These are phyloP conservation scores for Paraplagusia blochii DNA, from an alignment of 2,113 vertebrate species.

Conservation along the genomic window DNA sequence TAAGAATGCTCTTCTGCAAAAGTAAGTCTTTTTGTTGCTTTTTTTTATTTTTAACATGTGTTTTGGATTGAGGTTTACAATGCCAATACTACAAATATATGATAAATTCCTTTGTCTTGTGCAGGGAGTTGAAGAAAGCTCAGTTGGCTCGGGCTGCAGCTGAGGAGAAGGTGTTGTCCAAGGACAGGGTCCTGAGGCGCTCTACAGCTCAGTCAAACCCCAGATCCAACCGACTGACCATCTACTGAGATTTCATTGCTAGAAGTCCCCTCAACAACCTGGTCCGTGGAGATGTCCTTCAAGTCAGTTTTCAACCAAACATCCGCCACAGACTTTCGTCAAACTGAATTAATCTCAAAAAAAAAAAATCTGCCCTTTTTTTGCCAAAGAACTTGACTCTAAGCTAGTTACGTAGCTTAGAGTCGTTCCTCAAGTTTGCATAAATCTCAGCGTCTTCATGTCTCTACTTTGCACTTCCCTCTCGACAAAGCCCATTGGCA, in stretches of 20 bases:
- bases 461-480: slow-evolving; percentile 63
- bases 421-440: slow-evolving; percentile 43
- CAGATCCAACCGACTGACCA: slow-evolving; percentile 87
- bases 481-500: slow-evolving; percentile 22
- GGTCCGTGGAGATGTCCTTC: neutral
- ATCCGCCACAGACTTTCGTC: slow-evolving; percentile 19
- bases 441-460: slow-evolving; percentile 21
- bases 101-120: slow-evolving; percentile 25
- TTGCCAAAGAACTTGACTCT: slow-evolving; percentile 3
- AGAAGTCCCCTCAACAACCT: slow-evolving; percentile 7
- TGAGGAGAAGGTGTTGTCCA: slow-evolving; percentile 88
- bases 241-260: slow-evolving; percentile 79
- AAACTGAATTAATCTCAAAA: slow-evolving; percentile 20
- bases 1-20: slow-evolving; percentile 95
- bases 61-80: no score
- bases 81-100: no score
- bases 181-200: slow-evolving; percentile 87
- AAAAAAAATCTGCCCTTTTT: no score
- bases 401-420: slow-evolving; percentile 53
- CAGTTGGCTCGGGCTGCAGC: slow-evolving; percentile 92
- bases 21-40: no score
- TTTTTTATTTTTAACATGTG: no score
- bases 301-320: neutral
- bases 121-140: slow-evolving; percentile 95
- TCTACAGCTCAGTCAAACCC: slow-evolving; percentile 84